These are phyloP conservation scores for Pachyramphus minor DNA, from an alignment of 2,113 vertebrate genomes.

Conservation along the genomic window DNA sequence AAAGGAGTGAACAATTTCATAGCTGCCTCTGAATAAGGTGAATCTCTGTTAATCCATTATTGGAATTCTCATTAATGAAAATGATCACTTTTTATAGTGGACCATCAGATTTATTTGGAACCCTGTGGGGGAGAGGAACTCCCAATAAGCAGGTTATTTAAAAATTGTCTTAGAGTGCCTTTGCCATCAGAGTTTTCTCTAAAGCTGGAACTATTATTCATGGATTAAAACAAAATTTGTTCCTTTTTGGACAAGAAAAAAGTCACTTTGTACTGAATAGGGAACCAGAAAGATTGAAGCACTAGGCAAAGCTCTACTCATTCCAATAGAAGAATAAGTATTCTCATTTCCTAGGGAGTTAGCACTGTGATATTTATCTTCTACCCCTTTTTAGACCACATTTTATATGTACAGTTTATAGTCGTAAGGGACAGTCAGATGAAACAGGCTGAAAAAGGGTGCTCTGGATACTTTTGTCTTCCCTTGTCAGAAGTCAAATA, in stretches of 20 bases:
- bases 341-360: background rate
- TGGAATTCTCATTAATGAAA: background rate
- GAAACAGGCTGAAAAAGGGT: background rate
- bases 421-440: background rate
- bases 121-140: background rate
- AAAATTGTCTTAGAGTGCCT: background rate
- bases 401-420: background rate
- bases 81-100: background rate
- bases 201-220: background rate
- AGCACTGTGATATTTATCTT: background rate
- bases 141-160: background rate
- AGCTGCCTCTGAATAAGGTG: background rate
- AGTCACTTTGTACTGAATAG: background rate
- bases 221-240: background rate
- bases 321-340: background rate
- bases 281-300: background rate
- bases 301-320: background rate
- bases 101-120: background rate
- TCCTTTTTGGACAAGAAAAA: background rate
- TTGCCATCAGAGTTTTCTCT: background rate
- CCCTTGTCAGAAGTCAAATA: background rate
- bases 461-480: background rate
- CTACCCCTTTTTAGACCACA: background rate
- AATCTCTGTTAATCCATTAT: background rate
- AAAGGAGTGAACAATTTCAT: rapidly evolving